Evolutionary conservation across 1,140 invertebrate genomes (phyloP).

Genomic region (Aphaenogaster ashmeadi): DNA sequence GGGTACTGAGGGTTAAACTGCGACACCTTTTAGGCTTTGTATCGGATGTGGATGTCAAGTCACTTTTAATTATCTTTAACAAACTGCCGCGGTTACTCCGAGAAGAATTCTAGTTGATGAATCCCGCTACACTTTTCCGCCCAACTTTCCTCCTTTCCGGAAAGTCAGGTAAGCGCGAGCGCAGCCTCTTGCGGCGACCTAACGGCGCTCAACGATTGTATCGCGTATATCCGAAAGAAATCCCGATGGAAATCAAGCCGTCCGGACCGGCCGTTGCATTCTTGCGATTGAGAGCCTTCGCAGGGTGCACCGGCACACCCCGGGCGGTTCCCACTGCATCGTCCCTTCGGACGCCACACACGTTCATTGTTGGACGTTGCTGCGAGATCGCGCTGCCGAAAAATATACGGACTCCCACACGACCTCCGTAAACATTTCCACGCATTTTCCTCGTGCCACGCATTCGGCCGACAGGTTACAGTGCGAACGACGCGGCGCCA

Average conservation of each 20-base stretch:
- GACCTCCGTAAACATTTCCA: conserved; percentile 60
- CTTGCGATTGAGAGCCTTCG: conserved; percentile 78
- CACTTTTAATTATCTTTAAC: neutral
- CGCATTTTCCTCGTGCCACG: conserved; percentile 13
- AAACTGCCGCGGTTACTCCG: neutral
- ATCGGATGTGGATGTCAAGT: neutral
- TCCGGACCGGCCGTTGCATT: conserved; percentile 67
- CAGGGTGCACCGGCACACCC: conserved; percentile 78
- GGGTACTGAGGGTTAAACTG: too few species aligned
- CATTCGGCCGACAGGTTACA: conserved; percentile 22
- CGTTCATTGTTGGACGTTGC: conserved; percentile 60
- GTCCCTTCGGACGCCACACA: conserved; percentile 70
- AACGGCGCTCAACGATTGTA: conserved; percentile 43
- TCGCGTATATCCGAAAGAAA: conserved; percentile 57
- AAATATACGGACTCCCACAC: conserved; percentile 37
- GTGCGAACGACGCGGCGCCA: neutral
- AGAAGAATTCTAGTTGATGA: neutral
- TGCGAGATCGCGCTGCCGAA: conserved; percentile 67
- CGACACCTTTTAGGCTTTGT: neutral
- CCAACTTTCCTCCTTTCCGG: neutral
- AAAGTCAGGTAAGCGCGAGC: neutral
- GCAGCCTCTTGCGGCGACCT: neutral
- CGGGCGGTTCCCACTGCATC: conserved; percentile 81
- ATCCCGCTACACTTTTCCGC: neutral
- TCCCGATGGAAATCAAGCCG: conserved; percentile 68